Evolutionary conservation across 2,113 vertebrate species (phyloP), one percentile per base, ranked within the genome.

Genomic region (Rhagologus leucostigma): DNA sequence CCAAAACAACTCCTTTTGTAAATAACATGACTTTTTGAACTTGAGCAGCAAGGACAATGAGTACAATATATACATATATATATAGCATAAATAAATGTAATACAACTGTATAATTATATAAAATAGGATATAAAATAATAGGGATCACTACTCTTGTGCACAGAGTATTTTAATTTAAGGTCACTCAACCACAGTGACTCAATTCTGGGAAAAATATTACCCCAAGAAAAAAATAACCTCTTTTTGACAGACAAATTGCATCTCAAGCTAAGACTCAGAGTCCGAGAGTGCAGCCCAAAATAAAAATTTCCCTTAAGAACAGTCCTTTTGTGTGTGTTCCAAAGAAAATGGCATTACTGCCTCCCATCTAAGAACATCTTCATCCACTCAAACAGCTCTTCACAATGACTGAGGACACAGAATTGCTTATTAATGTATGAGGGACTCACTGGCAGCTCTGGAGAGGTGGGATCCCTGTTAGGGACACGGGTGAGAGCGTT

Each of bases 401-500:
- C 29, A 68, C 21, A 33, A 4, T 7, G 44, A 8, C n/a, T 32
- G 26, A 70, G 62, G 42, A 67, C 71, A 41, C 42, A 20, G 47
- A 88, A 67, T 13, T 35, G 18, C 4, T 71, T 5, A 6, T n/a
- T 62, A 33, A 27, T 1, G 17, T 15, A 4, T 7, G 41, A 53
- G 27, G 44, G 27, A 17, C 27, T 24, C 3, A 0, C 14, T 65
- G 35, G 16, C 22, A 56, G 50, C 24, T 10, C 69, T 37, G 22
- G 3, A 41, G 67, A 27, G 22, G 11, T 23, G n/a, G 22, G 21
- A 23, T 19, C 15, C 53, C 20, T 37, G 3, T 3, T 13, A 44
- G 33, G 35, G 29, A 11, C 13, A 29, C 5, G 17, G 14, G 9
- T 29, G 0, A 50, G 16, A 55, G 13, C 1, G 19, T 2, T 33